Percentiles rank a stretch among this genome's conserved stretches.
Conservation (phyloP, 2,113 vertebrate species). For the Myotis yumanensis region DNA sequence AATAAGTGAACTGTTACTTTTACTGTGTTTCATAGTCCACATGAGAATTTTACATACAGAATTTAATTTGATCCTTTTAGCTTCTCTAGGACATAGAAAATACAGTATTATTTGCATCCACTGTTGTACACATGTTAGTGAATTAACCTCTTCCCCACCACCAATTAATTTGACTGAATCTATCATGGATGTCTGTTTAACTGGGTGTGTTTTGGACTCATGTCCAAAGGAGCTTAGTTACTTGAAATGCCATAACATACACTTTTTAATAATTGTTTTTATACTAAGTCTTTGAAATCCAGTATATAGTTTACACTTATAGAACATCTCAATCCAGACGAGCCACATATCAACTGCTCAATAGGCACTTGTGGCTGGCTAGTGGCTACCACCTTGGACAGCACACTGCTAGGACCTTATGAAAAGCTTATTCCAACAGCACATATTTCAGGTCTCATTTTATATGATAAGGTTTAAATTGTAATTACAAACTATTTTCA, state of each 20-base stretch:
- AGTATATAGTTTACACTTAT: not conserved
- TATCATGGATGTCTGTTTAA: not conserved
- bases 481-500: not conserved
- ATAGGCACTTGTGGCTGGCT: not conserved
- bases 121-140: conserved; percentile 32
- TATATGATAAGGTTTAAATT: not conserved
- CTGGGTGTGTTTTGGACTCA: not conserved
- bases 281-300: conserved; percentile 43
- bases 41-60: conserved; percentile 38
- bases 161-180: not conserved
- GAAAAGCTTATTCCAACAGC: not conserved
- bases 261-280: not conserved
- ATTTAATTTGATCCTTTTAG: conserved; percentile 20
- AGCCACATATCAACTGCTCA: not conserved
- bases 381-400: not conserved
- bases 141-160: not conserved
- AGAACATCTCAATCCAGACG: not conserved
- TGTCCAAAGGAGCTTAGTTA: not conserved
- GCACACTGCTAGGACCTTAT: not conserved
- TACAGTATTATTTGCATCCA: not conserved
- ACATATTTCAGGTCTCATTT: not conserved
- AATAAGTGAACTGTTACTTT: conserved; percentile 31
- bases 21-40: conserved; percentile 9
- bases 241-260: not conserved
- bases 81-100: conserved; percentile 25